These are phyloP conservation scores for Capromys pilorides DNA, from an alignment of 2,797 vertebrate species.

Conservation along the genomic window DNA sequence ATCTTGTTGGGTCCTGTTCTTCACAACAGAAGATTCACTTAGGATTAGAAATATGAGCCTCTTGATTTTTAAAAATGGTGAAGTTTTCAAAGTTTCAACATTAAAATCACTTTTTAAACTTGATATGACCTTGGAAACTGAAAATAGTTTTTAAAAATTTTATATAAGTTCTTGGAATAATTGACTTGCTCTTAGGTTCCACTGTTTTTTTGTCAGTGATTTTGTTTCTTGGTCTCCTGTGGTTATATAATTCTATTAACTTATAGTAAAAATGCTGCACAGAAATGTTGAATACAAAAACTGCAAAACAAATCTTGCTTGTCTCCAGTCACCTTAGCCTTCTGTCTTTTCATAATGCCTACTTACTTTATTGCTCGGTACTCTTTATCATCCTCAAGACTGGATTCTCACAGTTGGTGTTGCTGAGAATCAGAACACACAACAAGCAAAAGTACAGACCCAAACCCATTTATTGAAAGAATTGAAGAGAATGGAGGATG, in stretches of 20 bases:
- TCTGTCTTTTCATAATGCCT: not conserved
- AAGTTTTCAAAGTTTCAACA: slow-evolving; percentile 30
- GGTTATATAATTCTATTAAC: not conserved
- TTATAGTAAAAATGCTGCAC: slow-evolving; percentile 34
- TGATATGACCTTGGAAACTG: slow-evolving; percentile 4
- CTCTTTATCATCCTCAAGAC: slow-evolving; percentile 28
- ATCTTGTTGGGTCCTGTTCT: not conserved
- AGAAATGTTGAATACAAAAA: slow-evolving; percentile 1
- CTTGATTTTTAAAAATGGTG: not conserved
- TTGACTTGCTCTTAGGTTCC: not conserved
- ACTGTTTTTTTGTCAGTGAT: not conserved
- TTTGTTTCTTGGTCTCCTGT: slow-evolving; percentile 46
- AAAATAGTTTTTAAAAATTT: not conserved
- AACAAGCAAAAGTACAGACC: not conserved
- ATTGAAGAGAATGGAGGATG: slow-evolving; percentile 14
- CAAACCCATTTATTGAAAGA: slow-evolving; percentile 17
- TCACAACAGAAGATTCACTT: not conserved
- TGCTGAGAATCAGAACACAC: not conserved
- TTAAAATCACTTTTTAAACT: slow-evolving; percentile 35
- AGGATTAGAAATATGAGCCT: not conserved
- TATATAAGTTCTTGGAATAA: slow-evolving; percentile 10
- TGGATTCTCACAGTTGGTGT: not conserved
- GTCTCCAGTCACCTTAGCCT: not conserved
- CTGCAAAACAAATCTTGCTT: slow-evolving; percentile 20
- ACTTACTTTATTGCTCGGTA: not conserved